These are phyloP conservation scores for Okamejei kenojei DNA, from an alignment of 2,797 vertebrate species.

Conservation along the genomic window DNA sequence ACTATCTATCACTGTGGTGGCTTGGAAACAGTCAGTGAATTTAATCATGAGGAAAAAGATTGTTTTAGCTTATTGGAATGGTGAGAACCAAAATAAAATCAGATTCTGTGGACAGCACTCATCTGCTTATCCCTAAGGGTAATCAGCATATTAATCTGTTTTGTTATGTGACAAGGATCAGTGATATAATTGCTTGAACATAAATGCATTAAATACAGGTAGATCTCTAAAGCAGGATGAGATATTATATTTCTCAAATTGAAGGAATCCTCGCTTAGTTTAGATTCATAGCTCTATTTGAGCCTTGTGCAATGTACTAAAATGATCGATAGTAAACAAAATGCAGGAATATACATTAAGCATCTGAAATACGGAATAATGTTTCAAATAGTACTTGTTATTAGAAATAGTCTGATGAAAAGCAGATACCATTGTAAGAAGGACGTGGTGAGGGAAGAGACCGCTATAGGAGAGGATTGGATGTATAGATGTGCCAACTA, in stretches of 20 bases:
- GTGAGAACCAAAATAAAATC: no score
- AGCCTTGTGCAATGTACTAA: neutral
- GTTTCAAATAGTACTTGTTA: neutral
- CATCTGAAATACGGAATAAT: neutral
- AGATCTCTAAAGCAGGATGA: neutral
- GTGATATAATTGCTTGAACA: no score
- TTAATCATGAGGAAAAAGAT: neutral
- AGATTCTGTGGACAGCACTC: neutral
- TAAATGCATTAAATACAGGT: neutral
- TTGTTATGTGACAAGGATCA: neutral
- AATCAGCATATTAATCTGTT: neutral
- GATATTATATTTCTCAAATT: neutral
- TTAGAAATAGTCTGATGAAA: neutral
- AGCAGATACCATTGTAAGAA: neutral
- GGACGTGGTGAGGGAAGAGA: neutral
- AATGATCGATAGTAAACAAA: neutral
- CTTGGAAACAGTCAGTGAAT: neutral
- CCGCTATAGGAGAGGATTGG: neutral
- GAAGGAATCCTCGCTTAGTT: neutral
- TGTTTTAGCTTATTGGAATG: no score
- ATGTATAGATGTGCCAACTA: neutral
- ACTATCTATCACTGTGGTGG: neutral
- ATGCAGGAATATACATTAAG: neutral
- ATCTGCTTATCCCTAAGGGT: neutral
- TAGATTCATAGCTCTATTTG: neutral